Evolutionary conservation across 2,888 invertebrate species (phyloP).

Genomic region (Sesia apiformis): DNA sequence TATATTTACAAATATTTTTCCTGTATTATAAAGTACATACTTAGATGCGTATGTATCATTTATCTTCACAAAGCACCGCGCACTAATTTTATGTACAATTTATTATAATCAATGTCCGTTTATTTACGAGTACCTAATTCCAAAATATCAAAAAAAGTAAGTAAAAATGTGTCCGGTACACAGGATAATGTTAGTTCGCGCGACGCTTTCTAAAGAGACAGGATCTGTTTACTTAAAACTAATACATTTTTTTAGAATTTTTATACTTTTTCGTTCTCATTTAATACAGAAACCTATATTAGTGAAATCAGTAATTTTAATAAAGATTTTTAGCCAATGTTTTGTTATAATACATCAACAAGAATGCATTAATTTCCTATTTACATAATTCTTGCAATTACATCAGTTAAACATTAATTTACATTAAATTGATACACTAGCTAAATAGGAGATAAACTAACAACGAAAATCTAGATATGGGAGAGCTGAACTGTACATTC

Average conservation of each 20-base stretch:
- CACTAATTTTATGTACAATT: background rate
- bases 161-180: background rate
- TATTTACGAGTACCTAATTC: background rate
- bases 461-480: too few species aligned
- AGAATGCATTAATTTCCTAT: background rate
- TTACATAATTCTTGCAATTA: background rate
- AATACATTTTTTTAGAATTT: slow-evolving; percentile 33
- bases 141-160: background rate
- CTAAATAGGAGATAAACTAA: too few species aligned
- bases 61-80: background rate
- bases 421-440: too few species aligned
- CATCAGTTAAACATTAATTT: too few species aligned
- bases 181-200: background rate
- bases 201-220: background rate
- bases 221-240: slow-evolving; percentile 9
- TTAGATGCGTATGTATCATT: slow-evolving; percentile 22
- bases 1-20: slow-evolving; percentile 57
- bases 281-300: slow-evolving; percentile 49
- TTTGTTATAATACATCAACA: background rate
- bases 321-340: slow-evolving; percentile 29
- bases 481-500: too few species aligned
- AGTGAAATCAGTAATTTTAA: slow-evolving; percentile 36
- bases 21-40: slow-evolving; percentile 37
- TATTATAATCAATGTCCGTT: background rate
- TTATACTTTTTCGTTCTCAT: slow-evolving; percentile 30